These are phyloP conservation scores for Drosophila bocki DNA, from an alignment of 1,140 invertebrate species.

Conservation along the genomic window DNA sequence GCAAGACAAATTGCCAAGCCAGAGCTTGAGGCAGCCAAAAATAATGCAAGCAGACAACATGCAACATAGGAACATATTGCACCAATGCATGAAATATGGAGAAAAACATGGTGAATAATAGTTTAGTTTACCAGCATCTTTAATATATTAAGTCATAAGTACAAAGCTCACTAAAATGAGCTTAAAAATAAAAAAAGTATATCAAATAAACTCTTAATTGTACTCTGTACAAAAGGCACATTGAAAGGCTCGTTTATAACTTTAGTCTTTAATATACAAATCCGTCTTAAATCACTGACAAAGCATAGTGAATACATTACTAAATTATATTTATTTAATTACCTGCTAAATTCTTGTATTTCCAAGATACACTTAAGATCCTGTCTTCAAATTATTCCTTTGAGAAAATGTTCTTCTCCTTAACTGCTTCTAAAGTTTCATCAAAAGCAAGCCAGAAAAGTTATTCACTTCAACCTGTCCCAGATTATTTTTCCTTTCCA, in stretches of 20 bases:
- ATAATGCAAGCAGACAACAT: conserved; percentile 41
- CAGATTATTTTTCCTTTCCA: conserved; percentile 3
- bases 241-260: neutral
- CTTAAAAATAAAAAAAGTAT: neutral
- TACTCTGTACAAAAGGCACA: neutral
- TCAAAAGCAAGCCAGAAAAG: neutral
- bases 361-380: neutral
- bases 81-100: neutral
- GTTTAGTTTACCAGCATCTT: neutral
- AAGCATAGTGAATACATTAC: neutral
- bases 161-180: neutral
- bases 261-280: neutral
- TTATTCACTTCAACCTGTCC: neutral
- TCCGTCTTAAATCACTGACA: neutral
- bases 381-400: neutral
- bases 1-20: conserved; percentile 57
- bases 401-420: neutral
- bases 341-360: neutral
- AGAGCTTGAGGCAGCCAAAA: conserved; percentile 38
- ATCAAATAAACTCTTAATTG: neutral
- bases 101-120: conserved; percentile 1
- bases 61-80: conserved; percentile 41
- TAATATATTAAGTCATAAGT: conserved; percentile 1
- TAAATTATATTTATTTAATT: neutral
- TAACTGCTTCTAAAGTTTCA: neutral